Conservation (phyloP, 2,888 invertebrate genomes). For the Abscondita cerata region DNA sequence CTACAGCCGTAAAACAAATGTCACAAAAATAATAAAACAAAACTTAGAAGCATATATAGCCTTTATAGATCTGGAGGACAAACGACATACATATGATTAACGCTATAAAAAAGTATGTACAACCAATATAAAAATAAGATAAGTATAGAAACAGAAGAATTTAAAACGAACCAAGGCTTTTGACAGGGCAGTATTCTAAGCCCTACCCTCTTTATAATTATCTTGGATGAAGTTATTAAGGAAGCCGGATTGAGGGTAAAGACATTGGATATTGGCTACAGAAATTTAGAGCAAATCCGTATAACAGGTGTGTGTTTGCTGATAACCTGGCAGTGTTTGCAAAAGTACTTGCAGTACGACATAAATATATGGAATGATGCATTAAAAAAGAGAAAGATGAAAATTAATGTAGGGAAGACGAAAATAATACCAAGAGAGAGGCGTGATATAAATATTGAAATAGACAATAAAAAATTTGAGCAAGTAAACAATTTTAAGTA, state of each 20-base stretch:
- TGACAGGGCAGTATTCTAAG: too few species aligned
- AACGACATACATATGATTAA: not conserved
- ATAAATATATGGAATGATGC: too few species aligned
- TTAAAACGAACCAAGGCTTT: too few species aligned
- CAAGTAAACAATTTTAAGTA: not conserved
- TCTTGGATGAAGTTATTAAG: too few species aligned
- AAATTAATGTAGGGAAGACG: too few species aligned
- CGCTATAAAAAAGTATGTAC: constrained; percentile 2
- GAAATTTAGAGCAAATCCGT: not conserved
- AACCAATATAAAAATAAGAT: not conserved
- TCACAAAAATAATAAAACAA: too few species aligned
- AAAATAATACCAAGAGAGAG: not conserved
- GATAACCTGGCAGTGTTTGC: too few species aligned
- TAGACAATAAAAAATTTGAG: not conserved
- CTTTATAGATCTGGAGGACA: not conserved
- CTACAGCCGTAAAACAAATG: too few species aligned
- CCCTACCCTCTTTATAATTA: too few species aligned
- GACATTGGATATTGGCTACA: not conserved
- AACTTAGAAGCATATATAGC: constrained; percentile 3
- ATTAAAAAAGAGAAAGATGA: too few species aligned
- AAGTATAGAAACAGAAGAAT: not conserved
- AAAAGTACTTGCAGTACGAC: not conserved
- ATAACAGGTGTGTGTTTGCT: not conserved
- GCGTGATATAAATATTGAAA: not conserved
- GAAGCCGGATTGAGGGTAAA: too few species aligned